These are phyloP conservation scores for Trilocha varians DNA, from an alignment of 2,888 invertebrate species.

Conservation along the genomic window DNA sequence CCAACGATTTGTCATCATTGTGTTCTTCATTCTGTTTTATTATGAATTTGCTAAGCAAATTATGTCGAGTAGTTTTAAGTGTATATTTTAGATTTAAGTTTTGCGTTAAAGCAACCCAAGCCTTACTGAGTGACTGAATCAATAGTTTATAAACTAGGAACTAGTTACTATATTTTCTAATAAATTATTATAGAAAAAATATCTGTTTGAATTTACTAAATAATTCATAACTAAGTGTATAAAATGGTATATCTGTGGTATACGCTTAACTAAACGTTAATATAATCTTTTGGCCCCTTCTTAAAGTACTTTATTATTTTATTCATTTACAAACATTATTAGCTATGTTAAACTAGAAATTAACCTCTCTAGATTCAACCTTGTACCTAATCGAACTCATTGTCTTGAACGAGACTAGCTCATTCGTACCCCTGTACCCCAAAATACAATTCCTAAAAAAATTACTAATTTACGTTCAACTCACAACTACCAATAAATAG, in stretches of 20 bases:
- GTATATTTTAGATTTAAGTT: neutral
- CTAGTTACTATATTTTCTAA: slow-evolving; percentile 34
- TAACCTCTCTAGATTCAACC: slow-evolving; percentile 26
- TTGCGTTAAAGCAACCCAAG: neutral
- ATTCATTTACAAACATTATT: neutral
- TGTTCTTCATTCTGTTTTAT: too few species aligned
- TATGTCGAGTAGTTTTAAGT: neutral
- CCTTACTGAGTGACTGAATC: slow-evolving; percentile 19
- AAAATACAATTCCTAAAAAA: neutral
- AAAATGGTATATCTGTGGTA: neutral
- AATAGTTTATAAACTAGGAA: slow-evolving; percentile 34
- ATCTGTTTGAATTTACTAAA: neutral
- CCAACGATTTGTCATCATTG: too few species aligned
- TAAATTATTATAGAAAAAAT: slow-evolving; percentile 40
- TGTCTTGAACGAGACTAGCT: neutral
- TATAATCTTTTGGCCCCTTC: neutral
- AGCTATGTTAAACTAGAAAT: slow-evolving; percentile 1
- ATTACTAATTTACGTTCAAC: slow-evolving; percentile 3
- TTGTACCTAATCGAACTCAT: slow-evolving; percentile 22
- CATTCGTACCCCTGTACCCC: neutral
- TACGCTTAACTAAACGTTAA: neutral
- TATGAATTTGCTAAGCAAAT: too few species aligned
- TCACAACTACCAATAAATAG: slow-evolving; percentile 10
- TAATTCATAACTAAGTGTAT: neutral
- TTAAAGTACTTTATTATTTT: neutral